Evolutionary conservation across 2,113 vertebrate genomes (phyloP).

Genomic region (Nesogale talazaci): DNA sequence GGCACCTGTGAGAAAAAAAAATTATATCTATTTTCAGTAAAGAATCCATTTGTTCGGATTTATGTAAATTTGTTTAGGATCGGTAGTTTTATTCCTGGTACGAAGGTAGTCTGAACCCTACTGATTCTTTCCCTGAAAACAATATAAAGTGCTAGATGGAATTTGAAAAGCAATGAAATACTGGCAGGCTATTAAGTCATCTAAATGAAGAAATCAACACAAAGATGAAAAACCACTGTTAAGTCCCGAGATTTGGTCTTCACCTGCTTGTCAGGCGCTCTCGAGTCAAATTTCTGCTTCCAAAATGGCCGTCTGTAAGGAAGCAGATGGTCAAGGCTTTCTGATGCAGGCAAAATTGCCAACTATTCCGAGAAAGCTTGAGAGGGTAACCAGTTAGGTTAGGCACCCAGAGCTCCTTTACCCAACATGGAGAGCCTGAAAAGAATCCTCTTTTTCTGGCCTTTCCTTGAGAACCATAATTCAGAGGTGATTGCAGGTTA

Average conservation of each 20-base stretch:
- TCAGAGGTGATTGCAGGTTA: not conserved
- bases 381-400: not conserved
- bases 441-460: not conserved
- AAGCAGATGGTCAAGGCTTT: not conserved
- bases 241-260: not conserved
- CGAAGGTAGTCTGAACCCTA: not conserved
- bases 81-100: not conserved
- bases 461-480: not conserved
- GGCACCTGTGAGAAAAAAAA: not conserved
- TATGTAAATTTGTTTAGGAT: not conserved
- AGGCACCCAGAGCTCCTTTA: not conserved
- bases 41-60: not conserved
- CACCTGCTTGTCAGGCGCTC: not conserved
- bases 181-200: not conserved
- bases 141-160: not conserved
- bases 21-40: not conserved
- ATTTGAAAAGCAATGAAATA: not conserved
- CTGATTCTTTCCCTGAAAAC: not conserved
- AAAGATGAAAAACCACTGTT: accelerated
- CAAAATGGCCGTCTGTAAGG: not conserved
- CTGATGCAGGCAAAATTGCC: not conserved
- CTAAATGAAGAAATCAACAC: not conserved
- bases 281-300: no score
- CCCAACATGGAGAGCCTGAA: not conserved
- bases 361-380: not conserved